Conservation (phyloP, 2,888 invertebrate species). For the Leptinotarsa peninsularis region DNA sequence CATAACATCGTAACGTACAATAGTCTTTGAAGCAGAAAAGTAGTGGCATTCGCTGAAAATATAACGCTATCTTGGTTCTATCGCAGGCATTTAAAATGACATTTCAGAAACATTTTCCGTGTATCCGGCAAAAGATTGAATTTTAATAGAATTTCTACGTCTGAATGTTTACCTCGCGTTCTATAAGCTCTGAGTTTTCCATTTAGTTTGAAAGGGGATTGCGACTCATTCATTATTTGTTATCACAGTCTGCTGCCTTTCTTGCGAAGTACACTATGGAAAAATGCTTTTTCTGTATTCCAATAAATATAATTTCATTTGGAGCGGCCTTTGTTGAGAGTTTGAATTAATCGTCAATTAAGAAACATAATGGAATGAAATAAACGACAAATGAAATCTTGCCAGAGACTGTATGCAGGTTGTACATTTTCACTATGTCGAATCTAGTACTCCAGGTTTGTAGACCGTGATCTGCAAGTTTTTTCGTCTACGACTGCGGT, state of each 20-base stretch:
- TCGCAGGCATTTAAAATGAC: constrained; percentile 2
- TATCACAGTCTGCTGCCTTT: background rate
- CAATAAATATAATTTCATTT: background rate
- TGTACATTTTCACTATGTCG: no score
- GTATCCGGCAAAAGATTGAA: constrained; percentile 39
- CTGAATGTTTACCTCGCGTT: constrained; percentile 10
- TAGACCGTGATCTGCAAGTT: no score
- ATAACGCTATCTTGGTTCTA: background rate
- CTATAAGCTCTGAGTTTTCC: background rate
- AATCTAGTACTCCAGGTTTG: no score
- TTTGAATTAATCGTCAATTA: no score
- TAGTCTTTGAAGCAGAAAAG: background rate
- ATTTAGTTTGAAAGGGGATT: background rate
- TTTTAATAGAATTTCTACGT: constrained; percentile 37
- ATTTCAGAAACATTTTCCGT: constrained; percentile 6
- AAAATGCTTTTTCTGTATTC: background rate
- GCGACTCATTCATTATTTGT: constrained; percentile 3
- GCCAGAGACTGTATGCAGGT: no score
- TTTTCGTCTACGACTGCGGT: no score
- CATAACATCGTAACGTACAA: background rate
- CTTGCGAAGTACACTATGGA: background rate
- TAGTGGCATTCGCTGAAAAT: background rate
- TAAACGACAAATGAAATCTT: background rate
- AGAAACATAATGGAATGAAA: no score
- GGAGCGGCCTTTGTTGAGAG: no score